These are phyloP conservation scores for Drosophila prostipennis DNA, from an alignment of 2,888 invertebrate species.

Conservation along the genomic window DNA sequence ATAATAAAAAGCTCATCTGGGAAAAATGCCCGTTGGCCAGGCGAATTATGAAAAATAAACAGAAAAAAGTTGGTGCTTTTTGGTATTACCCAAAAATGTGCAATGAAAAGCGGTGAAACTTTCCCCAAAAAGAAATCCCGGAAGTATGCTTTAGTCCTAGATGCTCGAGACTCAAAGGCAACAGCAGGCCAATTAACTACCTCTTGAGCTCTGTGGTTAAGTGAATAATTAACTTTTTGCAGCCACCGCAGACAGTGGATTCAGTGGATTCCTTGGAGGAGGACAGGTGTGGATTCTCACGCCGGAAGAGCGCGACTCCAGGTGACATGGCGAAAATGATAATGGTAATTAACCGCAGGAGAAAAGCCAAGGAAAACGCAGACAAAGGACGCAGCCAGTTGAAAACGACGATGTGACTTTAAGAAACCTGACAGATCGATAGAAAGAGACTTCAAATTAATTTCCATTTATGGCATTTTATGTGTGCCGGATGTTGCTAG, in stretches of 20 bases:
- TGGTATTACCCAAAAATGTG: constrained; percentile 2
- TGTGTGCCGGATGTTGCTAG: constrained; percentile 19
- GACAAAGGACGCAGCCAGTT: constrained; percentile 50
- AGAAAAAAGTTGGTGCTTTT: background rate
- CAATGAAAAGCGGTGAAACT: constrained; percentile 2
- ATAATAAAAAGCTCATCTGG: constrained; percentile 9
- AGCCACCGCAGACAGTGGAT: constrained; percentile 17
- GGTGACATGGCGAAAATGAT: constrained; percentile 39
- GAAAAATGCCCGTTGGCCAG: constrained; percentile 6
- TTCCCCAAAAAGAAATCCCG: background rate
- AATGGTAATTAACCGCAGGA: constrained; percentile 43
- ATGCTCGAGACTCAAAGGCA: background rate
- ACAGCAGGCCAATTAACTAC: constrained; percentile 24
- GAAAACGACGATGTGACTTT: constrained; percentile 34
- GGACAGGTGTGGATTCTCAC: constrained; percentile 31
- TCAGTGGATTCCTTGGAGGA: background rate
- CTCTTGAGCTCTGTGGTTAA: constrained; percentile 20
- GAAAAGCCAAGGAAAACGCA: constrained; percentile 13
- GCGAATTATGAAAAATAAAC: constrained; percentile 35
- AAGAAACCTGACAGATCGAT: constrained; percentile 9
- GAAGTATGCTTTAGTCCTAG: constrained; percentile 1
- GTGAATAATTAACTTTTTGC: constrained; percentile 35
- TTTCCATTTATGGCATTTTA: constrained; percentile 36
- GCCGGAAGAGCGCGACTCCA: constrained; percentile 11
- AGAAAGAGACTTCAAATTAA: constrained; percentile 31